A percentile compares a stretch with the other conserved stretches of the same genome.
These are phyloP conservation scores for Siphamia tubifer DNA, from an alignment of 2,113 vertebrate species.

Conservation along the genomic window DNA sequence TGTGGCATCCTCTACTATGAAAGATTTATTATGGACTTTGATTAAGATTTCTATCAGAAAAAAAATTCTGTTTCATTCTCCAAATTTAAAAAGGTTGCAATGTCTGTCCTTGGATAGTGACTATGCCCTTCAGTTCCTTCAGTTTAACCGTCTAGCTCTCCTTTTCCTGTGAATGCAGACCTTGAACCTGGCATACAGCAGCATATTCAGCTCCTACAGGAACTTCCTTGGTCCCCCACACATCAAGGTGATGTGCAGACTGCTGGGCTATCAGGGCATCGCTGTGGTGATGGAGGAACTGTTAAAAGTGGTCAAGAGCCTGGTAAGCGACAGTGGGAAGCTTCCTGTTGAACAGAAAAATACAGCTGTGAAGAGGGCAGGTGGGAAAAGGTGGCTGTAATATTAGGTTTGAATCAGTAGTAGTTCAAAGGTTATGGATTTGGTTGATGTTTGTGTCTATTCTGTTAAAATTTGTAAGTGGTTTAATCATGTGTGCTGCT, in stretches of 20 bases:
- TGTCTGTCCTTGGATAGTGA: background rate
- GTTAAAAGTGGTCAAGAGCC: slow-evolving; percentile 97
- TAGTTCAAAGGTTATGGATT: background rate
- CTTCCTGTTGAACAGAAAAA: background rate
- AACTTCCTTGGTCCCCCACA: slow-evolving; percentile 98
- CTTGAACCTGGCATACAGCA: slow-evolving; percentile 96
- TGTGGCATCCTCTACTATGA: background rate
- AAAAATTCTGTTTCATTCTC: background rate
- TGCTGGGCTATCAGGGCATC: slow-evolving; percentile 97
- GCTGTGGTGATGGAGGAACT: slow-evolving; percentile 99
- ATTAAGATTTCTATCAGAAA: too few species aligned
- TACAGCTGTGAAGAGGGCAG: background rate
- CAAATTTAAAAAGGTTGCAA: background rate
- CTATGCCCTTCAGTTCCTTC: too few species aligned
- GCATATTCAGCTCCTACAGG: slow-evolving; percentile 94
- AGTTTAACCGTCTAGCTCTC: background rate
- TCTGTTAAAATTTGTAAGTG: background rate
- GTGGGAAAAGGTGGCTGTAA: background rate
- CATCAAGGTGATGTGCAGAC: slow-evolving; percentile 96
- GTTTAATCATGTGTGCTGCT: background rate
- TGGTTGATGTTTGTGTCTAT: background rate
- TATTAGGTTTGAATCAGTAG: background rate
- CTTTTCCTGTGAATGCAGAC: slow-evolving; percentile 77
- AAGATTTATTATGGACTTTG: background rate
- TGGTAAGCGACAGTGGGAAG: slow-evolving; percentile 79